Evolutionary conservation across 2,797 vertebrate species (phyloP), one percentile per base, ranked within the genome.

Genomic region (Sebastes kiyomatsui): DNA sequence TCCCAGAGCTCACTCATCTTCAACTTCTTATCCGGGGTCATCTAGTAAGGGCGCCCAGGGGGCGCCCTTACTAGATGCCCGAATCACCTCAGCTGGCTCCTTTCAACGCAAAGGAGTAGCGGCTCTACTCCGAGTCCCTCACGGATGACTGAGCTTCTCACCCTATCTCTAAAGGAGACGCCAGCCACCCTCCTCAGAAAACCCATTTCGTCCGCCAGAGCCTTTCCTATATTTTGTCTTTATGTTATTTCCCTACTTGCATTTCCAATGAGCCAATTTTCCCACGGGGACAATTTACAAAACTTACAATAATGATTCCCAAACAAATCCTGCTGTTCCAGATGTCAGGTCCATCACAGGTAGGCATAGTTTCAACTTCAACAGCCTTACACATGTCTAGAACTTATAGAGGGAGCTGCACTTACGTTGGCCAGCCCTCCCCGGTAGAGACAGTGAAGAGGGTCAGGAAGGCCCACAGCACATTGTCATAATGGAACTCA

Each of bases 371-470:
- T 42, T 56, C 7, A 42, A 74, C 20, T 33, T 30, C 67, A 42
- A 67, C 32, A 60, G 16, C n/a, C 14, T 65, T 6, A 18, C n/a
- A 55, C 4, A 35, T 46, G 11, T 65, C 6, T 54, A 6, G 49
- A 46, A 42, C 10, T 10, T 22, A 2, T n/a, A 42, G 32, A 62
- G 25, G 10, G 13, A 67, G 0, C 2, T 33, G 60, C 67, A 96
- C 98, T 97, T 92, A 99, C 98, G 96, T 97, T 42, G 98, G 98
- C 98, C 98, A 99, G 54, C 98, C 98, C 88, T 99, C 98, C 20
- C 98, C 98, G 0, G 98, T 99, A 75, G 98, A 99, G 72, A 99
- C 98, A 0, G 98, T 99, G 94, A 99, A 99, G 33, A 99, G 96
- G 0, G 98, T 99, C 77, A 99, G 94, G 86, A 99, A 96, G 35